These are phyloP conservation scores for Meteorus colon DNA, from an alignment of 2,888 invertebrate species.

Conservation along the genomic window DNA sequence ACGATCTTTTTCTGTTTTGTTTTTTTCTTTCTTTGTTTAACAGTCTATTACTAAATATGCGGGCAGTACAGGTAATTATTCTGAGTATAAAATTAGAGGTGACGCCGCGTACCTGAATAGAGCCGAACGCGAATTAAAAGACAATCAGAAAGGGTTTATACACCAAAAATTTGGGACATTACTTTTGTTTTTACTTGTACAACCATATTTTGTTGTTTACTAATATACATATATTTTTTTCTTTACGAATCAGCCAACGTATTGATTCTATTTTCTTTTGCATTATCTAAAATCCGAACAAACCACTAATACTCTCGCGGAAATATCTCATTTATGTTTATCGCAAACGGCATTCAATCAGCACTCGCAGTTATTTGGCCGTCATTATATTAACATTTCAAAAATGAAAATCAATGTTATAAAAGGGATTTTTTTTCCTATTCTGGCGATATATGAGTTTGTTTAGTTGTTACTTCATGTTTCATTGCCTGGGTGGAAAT, in stretches of 20 bases:
- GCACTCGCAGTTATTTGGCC: slow-evolving; percentile 15
- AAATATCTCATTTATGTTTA: slow-evolving; percentile 22
- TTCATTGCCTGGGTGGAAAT: slow-evolving; percentile 7
- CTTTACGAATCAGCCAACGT: slow-evolving; percentile 9
- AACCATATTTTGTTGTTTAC: slow-evolving; percentile 28
- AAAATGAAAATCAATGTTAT: slow-evolving; percentile 31
- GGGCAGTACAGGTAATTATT: slow-evolving; percentile 41
- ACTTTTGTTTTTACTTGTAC: slow-evolving; percentile 20
- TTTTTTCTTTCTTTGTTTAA: slow-evolving; percentile 44
- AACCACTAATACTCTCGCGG: slow-evolving; percentile 21
- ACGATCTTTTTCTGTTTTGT: slow-evolving; percentile 45
- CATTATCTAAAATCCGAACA: slow-evolving; percentile 41
- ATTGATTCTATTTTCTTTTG: slow-evolving; percentile 33
- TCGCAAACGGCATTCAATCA: neutral
- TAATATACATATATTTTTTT: slow-evolving; percentile 1
- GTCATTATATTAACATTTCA: slow-evolving; percentile 31
- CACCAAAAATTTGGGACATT: slow-evolving; percentile 28
- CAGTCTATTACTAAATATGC: slow-evolving; percentile 40
- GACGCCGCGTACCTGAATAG: slow-evolving; percentile 31
- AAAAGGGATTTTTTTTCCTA: slow-evolving; percentile 25
- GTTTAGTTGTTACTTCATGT: slow-evolving; percentile 9
- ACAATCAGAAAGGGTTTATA: slow-evolving; percentile 45
- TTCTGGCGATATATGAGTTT: slow-evolving; percentile 7
- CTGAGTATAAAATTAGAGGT: slow-evolving; percentile 35
- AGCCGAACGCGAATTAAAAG: slow-evolving; percentile 45